These are phyloP conservation scores for Diadema setosum DNA, from an alignment of 35 echinoderm and acorn worm species.

Conservation along the genomic window DNA sequence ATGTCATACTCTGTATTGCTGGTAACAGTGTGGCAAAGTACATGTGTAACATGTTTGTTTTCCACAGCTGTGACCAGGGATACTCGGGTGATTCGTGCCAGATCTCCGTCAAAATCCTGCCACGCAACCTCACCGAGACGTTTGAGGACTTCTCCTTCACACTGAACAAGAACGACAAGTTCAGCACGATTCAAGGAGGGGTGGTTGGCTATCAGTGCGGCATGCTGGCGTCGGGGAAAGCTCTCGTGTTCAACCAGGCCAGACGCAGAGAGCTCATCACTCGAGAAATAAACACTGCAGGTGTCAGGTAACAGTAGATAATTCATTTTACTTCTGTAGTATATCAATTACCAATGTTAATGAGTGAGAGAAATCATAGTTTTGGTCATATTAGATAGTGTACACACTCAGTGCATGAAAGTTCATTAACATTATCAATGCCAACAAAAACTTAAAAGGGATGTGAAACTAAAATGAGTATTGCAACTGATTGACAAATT, in stretches of 20 bases:
- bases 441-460: too few species aligned
- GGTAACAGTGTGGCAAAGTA: too few species aligned
- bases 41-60: too few species aligned
- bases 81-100: slow-evolving; percentile 45
- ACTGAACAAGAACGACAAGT: neutral
- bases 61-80: slow-evolving; percentile 59
- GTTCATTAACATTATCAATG: neutral
- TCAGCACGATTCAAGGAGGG: slow-evolving; percentile 35
- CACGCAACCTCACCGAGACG: slow-evolving; percentile 41
- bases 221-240: slow-evolving; percentile 63
- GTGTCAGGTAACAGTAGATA: slow-evolving; percentile 68
- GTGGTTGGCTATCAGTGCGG: slow-evolving; percentile 72
- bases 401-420: neutral
- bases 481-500: too few species aligned
- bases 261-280: slow-evolving; percentile 67
- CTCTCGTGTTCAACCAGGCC: slow-evolving; percentile 80
- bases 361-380: too few species aligned
- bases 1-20: too few species aligned
- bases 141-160: slow-evolving; percentile 57
- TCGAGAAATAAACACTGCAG: slow-evolving; percentile 61
- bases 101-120: neutral
- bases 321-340: too few species aligned
- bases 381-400: neutral
- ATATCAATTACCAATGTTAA: too few species aligned
- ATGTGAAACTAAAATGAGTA: too few species aligned